phyloP scores from a whole-genome alignment of 1,140 invertebrate genomes.

The Colletes gigas region DNA sequence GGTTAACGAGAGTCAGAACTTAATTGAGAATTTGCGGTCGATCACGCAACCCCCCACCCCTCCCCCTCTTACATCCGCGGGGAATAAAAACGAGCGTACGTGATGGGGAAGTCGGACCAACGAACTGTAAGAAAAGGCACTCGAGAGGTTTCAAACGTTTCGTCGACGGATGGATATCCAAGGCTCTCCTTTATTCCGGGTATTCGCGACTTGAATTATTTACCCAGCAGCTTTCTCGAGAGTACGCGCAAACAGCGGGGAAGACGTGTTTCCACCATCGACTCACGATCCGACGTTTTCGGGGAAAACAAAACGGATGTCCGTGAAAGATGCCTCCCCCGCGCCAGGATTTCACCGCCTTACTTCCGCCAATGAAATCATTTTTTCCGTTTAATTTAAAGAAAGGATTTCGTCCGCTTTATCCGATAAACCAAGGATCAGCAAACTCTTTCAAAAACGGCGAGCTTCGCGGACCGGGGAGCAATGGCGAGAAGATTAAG shows the following conservation, averaged over 20 bases:
- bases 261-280: slow-evolving; percentile 48
- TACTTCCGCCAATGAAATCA: too few species aligned
- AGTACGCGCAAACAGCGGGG: slow-evolving; percentile 35
- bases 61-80: neutral
- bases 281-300: slow-evolving; percentile 31
- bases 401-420: too few species aligned
- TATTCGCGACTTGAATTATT: slow-evolving; percentile 62
- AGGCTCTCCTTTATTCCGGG: slow-evolving; percentile 48
- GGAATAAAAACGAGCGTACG: slow-evolving; percentile 25
- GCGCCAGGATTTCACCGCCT: neutral
- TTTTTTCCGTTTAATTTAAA: too few species aligned
- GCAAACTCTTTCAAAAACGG: too few species aligned
- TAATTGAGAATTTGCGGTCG: neutral
- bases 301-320: slow-evolving; percentile 31
- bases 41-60: neutral
- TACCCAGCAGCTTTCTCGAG: slow-evolving; percentile 29
- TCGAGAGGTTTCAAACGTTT: slow-evolving; percentile 50
- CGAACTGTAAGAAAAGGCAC: slow-evolving; percentile 26
- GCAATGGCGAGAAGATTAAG: too few species aligned
- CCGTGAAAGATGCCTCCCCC: slow-evolving; percentile 15
- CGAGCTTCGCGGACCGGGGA: too few species aligned
- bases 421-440: too few species aligned
- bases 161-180: slow-evolving; percentile 25
- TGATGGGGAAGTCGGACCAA: neutral
- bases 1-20: neutral